phyloP scores from a whole-genome alignment of 1,140 invertebrate species.

The Drosophila albomicans region DNA sequence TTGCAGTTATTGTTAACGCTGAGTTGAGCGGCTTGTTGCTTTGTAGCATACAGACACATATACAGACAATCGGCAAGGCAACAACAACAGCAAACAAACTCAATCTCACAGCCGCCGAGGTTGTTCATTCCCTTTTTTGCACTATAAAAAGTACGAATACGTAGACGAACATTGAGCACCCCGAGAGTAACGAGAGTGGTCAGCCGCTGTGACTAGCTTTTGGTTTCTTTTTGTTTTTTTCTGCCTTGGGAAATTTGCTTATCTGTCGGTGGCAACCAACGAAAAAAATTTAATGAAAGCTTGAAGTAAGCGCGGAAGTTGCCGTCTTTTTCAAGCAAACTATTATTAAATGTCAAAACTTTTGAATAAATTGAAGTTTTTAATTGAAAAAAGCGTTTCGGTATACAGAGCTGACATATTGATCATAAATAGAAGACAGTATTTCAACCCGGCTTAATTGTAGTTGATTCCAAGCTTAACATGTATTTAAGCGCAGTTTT shows the following conservation, averaged over 20 bases:
- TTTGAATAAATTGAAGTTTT: not conserved
- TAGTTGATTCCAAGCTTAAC: too few species aligned
- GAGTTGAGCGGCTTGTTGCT: slow-evolving; percentile 67
- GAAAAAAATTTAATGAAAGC: slow-evolving; percentile 33
- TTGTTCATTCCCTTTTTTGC: slow-evolving; percentile 60
- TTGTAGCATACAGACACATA: slow-evolving; percentile 48
- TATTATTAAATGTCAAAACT: slow-evolving; percentile 15
- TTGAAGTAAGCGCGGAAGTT: slow-evolving; percentile 40
- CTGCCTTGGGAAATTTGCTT: slow-evolving; percentile 37
- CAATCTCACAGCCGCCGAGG: slow-evolving; percentile 38
- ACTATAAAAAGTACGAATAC: slow-evolving; percentile 35
- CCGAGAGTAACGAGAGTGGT: slow-evolving; percentile 32
- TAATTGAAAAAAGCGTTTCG: not conserved
- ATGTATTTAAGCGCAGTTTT: not conserved
- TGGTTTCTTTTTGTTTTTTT: not conserved
- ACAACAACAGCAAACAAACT: slow-evolving; percentile 31
- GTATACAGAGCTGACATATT: too few species aligned
- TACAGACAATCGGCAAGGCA: slow-evolving; percentile 31
- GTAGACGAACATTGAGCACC: slow-evolving; percentile 8
- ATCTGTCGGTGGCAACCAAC: slow-evolving; percentile 14
- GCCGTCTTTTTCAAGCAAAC: slow-evolving; percentile 8
- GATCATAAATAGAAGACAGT: too few species aligned
- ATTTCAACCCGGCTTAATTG: too few species aligned
- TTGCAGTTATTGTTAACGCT: slow-evolving; percentile 76
- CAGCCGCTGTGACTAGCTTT: slow-evolving; percentile 6